phyloP scores from a whole-genome alignment of 2,113 vertebrate genomes.

The Madoqua kirkii region DNA sequence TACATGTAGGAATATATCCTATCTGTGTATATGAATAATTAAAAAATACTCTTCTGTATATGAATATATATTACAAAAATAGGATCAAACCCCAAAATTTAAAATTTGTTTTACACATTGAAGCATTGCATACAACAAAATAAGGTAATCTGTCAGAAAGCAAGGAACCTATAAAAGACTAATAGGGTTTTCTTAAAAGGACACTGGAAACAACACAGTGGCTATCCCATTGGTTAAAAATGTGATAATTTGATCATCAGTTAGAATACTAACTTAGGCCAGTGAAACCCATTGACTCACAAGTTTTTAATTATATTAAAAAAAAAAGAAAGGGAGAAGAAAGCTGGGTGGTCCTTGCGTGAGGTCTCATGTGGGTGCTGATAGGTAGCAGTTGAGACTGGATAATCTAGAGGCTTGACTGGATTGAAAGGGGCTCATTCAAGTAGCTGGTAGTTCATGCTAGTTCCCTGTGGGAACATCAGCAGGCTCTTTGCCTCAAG shows the following conservation, averaged over 20 bases:
- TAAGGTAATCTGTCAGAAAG: neutral
- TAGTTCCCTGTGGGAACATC: neutral
- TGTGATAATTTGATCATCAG: neutral
- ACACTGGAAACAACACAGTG: neutral
- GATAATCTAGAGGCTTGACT: neutral
- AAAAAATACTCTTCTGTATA: neutral
- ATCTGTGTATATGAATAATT: neutral
- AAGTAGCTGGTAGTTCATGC: neutral
- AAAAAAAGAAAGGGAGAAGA: neutral
- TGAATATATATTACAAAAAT: neutral
- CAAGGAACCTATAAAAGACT: neutral
- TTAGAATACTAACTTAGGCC: neutral
- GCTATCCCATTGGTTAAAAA: neutral
- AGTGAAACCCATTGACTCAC: neutral
- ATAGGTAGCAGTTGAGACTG: neutral
- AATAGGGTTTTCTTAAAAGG: neutral
- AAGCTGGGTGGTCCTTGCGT: neutral
- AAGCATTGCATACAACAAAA: neutral
- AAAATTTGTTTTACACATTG: neutral
- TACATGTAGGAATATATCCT: neutral
- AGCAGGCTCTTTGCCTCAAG: neutral
- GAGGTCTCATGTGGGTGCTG: neutral
- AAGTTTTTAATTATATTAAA: neutral
- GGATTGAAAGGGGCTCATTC: neutral
- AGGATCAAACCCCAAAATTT: neutral